Percentiles rank a stretch among this genome's conserved stretches.
Conservation (phyloP, 2,113 vertebrate genomes). For the Pseudorasbora parva region DNA sequence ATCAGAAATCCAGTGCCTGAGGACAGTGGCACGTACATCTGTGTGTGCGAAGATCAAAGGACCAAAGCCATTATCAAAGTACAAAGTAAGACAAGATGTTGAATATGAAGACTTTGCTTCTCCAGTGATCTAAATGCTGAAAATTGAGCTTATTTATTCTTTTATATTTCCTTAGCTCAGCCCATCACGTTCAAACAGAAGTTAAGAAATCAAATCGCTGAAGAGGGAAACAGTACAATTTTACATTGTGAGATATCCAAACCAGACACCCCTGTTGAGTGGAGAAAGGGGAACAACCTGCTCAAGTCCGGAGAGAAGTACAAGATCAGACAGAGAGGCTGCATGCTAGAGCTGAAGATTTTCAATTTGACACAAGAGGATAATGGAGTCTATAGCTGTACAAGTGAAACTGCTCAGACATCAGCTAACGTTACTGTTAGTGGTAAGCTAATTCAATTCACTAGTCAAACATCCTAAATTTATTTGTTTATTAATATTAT, state of each 20-base stretch:
- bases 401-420: constrained; percentile 69
- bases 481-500: too few species aligned
- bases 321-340: constrained; percentile 78
- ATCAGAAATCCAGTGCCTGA: constrained; percentile 78
- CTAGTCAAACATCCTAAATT: not conserved
- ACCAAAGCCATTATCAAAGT: constrained; percentile 80
- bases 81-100: constrained; percentile 74
- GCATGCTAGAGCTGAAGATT: constrained; percentile 79
- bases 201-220: constrained; percentile 80
- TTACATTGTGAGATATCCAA: constrained; percentile 84
- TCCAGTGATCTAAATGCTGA: not conserved
- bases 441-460: constrained; percentile 65
- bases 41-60: constrained; percentile 77
- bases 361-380: constrained; percentile 74
- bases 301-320: constrained; percentile 80
- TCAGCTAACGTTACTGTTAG: constrained; percentile 72
- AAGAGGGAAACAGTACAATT: constrained; percentile 80
- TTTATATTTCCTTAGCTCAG: constrained; percentile 66
- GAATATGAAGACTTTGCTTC: not conserved
- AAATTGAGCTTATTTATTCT: not conserved
- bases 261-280: constrained; percentile 70
- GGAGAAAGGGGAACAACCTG: constrained; percentile 71
- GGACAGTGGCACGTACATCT: constrained; percentile 88
- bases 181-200: constrained; percentile 81
- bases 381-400: constrained; percentile 77